Evolutionary conservation across 2,888 invertebrate genomes (phyloP).

Genomic region (Selenia dentaria): DNA sequence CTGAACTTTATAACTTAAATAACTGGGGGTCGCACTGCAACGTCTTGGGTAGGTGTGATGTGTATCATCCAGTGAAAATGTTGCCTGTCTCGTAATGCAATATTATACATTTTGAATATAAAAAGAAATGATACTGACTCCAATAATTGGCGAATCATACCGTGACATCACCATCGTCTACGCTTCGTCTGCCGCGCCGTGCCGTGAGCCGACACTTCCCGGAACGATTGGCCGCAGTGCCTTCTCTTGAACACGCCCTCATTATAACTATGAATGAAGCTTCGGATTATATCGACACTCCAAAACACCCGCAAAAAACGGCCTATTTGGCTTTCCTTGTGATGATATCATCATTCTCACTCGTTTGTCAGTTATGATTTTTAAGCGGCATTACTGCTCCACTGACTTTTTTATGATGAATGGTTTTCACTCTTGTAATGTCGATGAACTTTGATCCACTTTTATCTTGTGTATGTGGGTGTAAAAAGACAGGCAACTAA

Average conservation of each 20-base stretch:
- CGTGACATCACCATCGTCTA: slow-evolving; percentile 75
- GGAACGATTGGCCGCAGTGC: slow-evolving; percentile 69
- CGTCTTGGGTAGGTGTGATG: no score
- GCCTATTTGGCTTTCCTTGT: slow-evolving; percentile 54
- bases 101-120: no score
- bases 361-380: slow-evolving; percentile 65
- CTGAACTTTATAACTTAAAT: no score
- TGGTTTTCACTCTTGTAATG: slow-evolving; percentile 72
- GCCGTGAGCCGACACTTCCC: slow-evolving; percentile 61
- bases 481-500: slow-evolving; percentile 59
- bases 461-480: slow-evolving; percentile 62
- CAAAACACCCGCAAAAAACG: slow-evolving; percentile 42
- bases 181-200: slow-evolving; percentile 61
- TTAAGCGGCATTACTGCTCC: slow-evolving; percentile 64
- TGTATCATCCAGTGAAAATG: no score
- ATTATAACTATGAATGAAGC: slow-evolving; percentile 68
- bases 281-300: slow-evolving; percentile 37
- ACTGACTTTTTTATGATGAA: slow-evolving; percentile 71
- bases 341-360: slow-evolving; percentile 60
- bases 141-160: slow-evolving; percentile 67
- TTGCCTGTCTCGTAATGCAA: no score
- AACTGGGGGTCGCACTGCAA: no score
- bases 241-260: slow-evolving; percentile 64
- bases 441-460: slow-evolving; percentile 78
- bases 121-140: slow-evolving; percentile 38